Evolutionary conservation across 1,140 invertebrate species (phyloP), one percentile per base, ranked within the genome.

Genomic region (Acromyrmex echinatior): DNA sequence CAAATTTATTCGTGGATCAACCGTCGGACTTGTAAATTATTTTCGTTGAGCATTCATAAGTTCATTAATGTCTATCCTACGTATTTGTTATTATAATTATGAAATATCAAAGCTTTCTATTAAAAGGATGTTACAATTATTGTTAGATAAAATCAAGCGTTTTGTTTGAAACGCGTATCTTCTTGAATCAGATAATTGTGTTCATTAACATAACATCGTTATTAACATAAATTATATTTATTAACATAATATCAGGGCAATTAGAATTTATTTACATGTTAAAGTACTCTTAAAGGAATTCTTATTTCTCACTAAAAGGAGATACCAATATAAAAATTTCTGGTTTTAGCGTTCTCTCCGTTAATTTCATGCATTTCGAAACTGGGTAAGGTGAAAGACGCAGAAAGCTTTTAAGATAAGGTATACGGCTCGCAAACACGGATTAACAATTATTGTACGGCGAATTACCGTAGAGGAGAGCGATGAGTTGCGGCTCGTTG

Each of bases 391-490:
- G n/a, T 9, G 25, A 51, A 25, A 25, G 25, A 28, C 45, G 25
- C 45, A 45, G 68, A 28, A 28, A 28, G 45, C 21, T 73, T 31
- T 31, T 28, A 10, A n/a, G 28, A 16, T n/a, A 21, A 60, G 31
- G 53, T 21, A 49, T 63, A 16, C 9, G 65, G 21, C n/a, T 56
- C 65, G 78, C 65, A 16, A 76, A 25, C 56, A 58, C 63, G 9
- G 31, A 80, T 80, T 53, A 45, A 60, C 28, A 49, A 39, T 71
- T 49, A 56, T 70, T 58, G 25, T 45, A 56, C 25, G 53, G 35
- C 49, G 12, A 39, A 74, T 74, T 62, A 39, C 18, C 65, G 18
- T 12, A 14, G 39, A 49, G 53, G 58, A 35, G 28, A 49, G 28
- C 51, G 25, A 70, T 9, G 60, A 49, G n/a, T 10, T 35, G 45